These are phyloP conservation scores for Propithecus coquereli DNA, from an alignment of 2,113 vertebrate species.

Conservation along the genomic window DNA sequence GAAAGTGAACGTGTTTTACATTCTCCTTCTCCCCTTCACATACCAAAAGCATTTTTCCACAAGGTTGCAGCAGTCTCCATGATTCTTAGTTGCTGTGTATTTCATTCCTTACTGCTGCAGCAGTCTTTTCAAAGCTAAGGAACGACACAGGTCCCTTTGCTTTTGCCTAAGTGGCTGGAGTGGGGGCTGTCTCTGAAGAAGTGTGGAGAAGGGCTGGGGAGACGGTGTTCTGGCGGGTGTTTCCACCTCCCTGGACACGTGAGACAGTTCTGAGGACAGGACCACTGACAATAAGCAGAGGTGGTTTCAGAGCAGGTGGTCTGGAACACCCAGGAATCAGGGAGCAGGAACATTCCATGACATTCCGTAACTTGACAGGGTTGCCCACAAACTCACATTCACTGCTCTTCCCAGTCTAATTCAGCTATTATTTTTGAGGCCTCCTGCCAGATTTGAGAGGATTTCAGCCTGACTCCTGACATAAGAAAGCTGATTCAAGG, in stretches of 20 bases:
- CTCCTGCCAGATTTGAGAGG: background rate
- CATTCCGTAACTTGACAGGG: background rate
- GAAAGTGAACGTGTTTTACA: background rate
- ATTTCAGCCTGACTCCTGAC: background rate
- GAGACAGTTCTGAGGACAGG: background rate
- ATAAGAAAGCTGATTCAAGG: background rate
- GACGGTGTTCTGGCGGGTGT: fast-evolving
- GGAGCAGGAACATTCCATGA: background rate
- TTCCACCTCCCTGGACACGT: background rate
- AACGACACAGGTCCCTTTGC: background rate
- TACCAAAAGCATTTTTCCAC: too few species aligned
- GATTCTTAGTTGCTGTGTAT: too few species aligned
- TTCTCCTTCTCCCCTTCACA: too few species aligned
- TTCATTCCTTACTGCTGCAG: background rate
- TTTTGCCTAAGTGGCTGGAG: too few species aligned
- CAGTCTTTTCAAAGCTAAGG: background rate
- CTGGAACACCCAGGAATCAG: background rate
- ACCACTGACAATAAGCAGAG: background rate
- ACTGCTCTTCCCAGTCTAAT: too few species aligned
- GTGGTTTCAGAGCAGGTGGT: fast-evolving
- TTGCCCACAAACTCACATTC: too few species aligned
- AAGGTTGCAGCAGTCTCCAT: fast-evolving
- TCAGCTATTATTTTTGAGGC: background rate
- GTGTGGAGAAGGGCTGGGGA: background rate
- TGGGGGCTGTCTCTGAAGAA: background rate